Evolutionary conservation across 2,797 vertebrate genomes (phyloP).

Genomic region (Huso huso): DNA sequence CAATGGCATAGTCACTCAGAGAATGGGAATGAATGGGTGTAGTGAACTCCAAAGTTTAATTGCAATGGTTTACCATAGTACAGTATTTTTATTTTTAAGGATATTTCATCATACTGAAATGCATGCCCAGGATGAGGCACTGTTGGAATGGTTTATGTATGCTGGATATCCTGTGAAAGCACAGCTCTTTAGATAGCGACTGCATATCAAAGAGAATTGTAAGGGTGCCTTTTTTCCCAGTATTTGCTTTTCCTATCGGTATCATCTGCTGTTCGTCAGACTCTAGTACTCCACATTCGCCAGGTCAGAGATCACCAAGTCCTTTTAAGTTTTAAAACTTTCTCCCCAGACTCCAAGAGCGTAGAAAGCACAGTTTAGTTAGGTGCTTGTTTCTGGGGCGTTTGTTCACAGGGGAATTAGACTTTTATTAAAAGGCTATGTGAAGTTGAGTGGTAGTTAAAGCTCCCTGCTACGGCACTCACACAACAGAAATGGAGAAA

Average conservation of each 20-base stretch:
- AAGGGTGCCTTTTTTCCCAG: not conserved
- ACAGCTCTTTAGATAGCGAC: not conserved
- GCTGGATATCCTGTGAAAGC: not conserved
- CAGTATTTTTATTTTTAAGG: too few relatives aligned
- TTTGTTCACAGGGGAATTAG: too few relatives aligned
- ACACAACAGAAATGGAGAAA: too few relatives aligned
- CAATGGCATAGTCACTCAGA: too few relatives aligned
- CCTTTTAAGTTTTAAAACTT: not conserved
- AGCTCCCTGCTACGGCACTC: not conserved
- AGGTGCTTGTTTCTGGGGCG: too few relatives aligned
- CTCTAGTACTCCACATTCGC: not conserved
- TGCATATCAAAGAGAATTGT: not conserved
- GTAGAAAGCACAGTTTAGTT: not conserved
- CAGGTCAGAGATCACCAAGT: not conserved
- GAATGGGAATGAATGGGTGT: too few relatives aligned
- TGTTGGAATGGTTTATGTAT: too few relatives aligned
- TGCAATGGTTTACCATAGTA: too few relatives aligned
- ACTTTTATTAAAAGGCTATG: not conserved
- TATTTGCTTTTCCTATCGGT: not conserved
- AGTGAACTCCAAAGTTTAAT: too few relatives aligned
- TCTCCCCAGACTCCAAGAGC: not conserved
- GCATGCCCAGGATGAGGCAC: too few relatives aligned
- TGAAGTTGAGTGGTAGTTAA: not conserved
- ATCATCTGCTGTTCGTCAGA: not conserved
- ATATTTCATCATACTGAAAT: too few relatives aligned